Evolutionary conservation across 1,140 invertebrate genomes (phyloP).

Genomic region (Eriosoma lanigerum): DNA sequence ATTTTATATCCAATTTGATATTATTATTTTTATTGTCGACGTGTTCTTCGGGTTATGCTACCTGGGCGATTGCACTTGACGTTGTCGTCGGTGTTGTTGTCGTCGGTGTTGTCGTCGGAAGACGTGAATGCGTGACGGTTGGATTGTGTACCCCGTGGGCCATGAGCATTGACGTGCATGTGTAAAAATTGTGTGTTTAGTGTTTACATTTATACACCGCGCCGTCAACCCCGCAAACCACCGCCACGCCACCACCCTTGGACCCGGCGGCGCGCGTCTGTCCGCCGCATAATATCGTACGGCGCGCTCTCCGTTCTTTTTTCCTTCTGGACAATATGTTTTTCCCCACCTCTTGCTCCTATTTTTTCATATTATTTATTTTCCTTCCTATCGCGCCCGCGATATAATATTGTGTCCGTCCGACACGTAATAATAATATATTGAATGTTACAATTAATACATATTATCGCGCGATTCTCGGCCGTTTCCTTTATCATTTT

Average conservation of each 20-base stretch:
- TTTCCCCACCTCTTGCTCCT: not conserved
- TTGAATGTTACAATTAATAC: too few relatives aligned
- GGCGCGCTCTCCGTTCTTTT: not conserved
- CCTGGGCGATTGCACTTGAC: slow-evolving; percentile 28
- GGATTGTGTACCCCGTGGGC: slow-evolving; percentile 40
- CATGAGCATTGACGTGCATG: slow-evolving; percentile 43
- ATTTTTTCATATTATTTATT: not conserved
- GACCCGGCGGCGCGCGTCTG: not conserved
- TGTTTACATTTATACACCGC: slow-evolving; percentile 40
- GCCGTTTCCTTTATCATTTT: too few relatives aligned
- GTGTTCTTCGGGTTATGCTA: not conserved
- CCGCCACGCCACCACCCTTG: slow-evolving; percentile 43
- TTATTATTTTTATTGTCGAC: too few relatives aligned
- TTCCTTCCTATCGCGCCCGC: not conserved
- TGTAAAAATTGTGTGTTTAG: slow-evolving; percentile 7
- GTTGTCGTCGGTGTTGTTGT: slow-evolving; percentile 14
- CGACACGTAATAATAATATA: too few relatives aligned
- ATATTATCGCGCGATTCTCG: too few relatives aligned
- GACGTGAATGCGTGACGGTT: not conserved
- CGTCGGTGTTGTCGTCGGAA: not conserved
- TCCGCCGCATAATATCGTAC: not conserved
- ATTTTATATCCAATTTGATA: too few relatives aligned
- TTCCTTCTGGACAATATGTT: not conserved
- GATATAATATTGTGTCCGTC: too few relatives aligned
- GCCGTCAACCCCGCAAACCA: slow-evolving; percentile 7